A percentile compares a stretch with the other conserved stretches of the same genome.
Conservation (phyloP, 2,797 vertebrate species). For the Etheostoma nigrum region DNA sequence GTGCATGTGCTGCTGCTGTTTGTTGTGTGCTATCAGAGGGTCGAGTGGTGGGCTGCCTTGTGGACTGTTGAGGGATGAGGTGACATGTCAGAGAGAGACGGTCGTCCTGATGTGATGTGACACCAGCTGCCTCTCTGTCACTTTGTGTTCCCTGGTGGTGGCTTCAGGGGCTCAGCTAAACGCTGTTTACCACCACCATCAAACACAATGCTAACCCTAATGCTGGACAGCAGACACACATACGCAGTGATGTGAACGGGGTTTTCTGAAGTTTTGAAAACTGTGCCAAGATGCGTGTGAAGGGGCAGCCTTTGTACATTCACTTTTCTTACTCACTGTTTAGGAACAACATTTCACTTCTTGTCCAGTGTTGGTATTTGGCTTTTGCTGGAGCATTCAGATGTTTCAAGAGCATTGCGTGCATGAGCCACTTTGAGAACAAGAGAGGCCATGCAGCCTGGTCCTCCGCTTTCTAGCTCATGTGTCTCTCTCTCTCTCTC, state of each 20-base stretch:
- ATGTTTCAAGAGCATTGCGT: conserved; percentile 58
- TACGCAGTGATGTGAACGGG: conserved; percentile 7
- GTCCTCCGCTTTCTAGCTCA: conserved; percentile 47
- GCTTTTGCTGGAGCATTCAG: conserved; percentile 43
- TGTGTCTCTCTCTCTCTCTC: conserved; percentile 19
- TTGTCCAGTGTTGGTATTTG: conserved; percentile 37
- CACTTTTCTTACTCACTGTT: conserved; percentile 35
- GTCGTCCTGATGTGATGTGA: conserved; percentile 80
- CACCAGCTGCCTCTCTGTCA: conserved; percentile 85
- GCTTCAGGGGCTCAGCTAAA: conserved; percentile 79
- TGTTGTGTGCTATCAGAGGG: conserved; percentile 6
- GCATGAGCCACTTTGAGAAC: conserved; percentile 54
- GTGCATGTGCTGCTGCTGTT: conserved; percentile 27
- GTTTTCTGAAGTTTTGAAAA: conserved; percentile 38
- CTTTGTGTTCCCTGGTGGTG: conserved; percentile 78
- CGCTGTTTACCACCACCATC: conserved; percentile 72
- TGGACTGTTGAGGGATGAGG: conserved; percentile 61
- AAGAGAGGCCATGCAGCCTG: conserved; percentile 56
- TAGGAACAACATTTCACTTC: conserved; percentile 30
- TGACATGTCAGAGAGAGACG: conserved; percentile 73
- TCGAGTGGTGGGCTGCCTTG: conserved; percentile 50
- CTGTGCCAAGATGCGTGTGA: conserved; percentile 38
- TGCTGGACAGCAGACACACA: conserved; percentile 13
- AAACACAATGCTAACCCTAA: conserved; percentile 63
- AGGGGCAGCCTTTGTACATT: conserved; percentile 30